These are phyloP conservation scores for Tadarida brasiliensis DNA, from an alignment of 2,797 vertebrate genomes.

Conservation along the genomic window DNA sequence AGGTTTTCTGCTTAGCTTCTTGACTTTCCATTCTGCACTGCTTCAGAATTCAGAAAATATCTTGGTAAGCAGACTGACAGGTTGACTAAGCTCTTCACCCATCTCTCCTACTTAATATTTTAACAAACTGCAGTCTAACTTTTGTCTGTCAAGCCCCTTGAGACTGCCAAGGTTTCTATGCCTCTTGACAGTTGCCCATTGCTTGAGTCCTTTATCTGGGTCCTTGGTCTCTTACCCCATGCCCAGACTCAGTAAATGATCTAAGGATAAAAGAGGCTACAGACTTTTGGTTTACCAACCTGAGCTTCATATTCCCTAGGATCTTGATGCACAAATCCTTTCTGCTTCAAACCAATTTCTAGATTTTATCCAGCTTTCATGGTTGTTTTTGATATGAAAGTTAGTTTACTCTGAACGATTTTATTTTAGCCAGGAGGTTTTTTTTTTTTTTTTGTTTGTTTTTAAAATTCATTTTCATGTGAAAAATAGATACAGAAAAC, in stretches of 20 bases:
- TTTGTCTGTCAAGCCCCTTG: not conserved
- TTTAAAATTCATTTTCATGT: not conserved
- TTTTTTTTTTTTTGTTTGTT: not conserved
- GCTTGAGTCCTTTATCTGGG: not conserved
- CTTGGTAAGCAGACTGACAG: not conserved
- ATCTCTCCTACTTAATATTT: not conserved
- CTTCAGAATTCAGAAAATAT: constrained; percentile 42
- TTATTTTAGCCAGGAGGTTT: not conserved
- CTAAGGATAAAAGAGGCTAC: constrained; percentile 3
- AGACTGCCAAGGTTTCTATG: not conserved
- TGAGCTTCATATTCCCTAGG: not conserved
- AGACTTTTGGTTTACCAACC: not conserved
- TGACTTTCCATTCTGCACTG: not conserved
- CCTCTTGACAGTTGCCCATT: not conserved
- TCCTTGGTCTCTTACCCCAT: not conserved
- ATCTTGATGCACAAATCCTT: not conserved
- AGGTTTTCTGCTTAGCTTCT: not conserved
- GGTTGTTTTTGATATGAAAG: not conserved
- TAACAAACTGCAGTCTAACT: not conserved
- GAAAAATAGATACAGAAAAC: constrained; percentile 51
- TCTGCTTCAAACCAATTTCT: constrained; percentile 20
- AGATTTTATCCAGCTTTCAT: constrained; percentile 13
- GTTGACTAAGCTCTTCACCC: not conserved
- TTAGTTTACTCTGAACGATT: not conserved
- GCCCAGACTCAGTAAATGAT: constrained; percentile 6